These are phyloP conservation scores for Formica selysi DNA, from an alignment of 1,140 invertebrate genomes.

Conservation along the genomic window DNA sequence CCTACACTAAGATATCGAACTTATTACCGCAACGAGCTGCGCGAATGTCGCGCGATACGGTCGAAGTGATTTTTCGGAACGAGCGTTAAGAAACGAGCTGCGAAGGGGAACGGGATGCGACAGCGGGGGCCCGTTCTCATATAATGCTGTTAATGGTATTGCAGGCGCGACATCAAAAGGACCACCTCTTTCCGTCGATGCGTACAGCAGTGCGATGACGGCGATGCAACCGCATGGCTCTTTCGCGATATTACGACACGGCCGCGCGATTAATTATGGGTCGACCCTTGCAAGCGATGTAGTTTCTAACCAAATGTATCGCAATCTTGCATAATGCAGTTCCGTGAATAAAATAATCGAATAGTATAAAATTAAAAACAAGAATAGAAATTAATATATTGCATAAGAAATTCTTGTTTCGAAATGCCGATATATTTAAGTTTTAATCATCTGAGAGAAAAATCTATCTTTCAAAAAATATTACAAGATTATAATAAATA, in stretches of 20 bases:
- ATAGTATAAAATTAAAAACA: constrained; percentile 20
- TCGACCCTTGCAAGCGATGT: constrained; percentile 53
- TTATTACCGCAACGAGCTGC: neutral
- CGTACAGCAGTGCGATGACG: constrained; percentile 74
- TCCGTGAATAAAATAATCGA: constrained; percentile 55
- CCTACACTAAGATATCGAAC: neutral
- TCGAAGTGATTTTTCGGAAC: constrained; percentile 19
- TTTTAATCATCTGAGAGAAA: neutral
- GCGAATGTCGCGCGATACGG: neutral
- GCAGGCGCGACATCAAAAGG: constrained; percentile 77
- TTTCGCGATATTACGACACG: constrained; percentile 74
- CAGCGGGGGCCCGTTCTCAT: constrained; percentile 13
- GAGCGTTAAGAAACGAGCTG: constrained; percentile 11
- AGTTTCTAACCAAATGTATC: constrained; percentile 63
- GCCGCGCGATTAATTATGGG: constrained; percentile 74
- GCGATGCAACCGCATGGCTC: constrained; percentile 72
- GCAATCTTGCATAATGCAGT: constrained; percentile 60
- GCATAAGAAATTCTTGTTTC: no score
- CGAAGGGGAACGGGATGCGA: neutral
- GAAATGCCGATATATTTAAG: neutral
- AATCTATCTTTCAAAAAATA: neutral
- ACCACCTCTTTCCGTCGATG: constrained; percentile 73
- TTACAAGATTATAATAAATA: neutral
- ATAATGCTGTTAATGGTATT: constrained; percentile 76
- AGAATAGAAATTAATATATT: neutral